phyloP scores from a whole-genome alignment of 2,113 vertebrate species.

The Tapirus terrestris region DNA sequence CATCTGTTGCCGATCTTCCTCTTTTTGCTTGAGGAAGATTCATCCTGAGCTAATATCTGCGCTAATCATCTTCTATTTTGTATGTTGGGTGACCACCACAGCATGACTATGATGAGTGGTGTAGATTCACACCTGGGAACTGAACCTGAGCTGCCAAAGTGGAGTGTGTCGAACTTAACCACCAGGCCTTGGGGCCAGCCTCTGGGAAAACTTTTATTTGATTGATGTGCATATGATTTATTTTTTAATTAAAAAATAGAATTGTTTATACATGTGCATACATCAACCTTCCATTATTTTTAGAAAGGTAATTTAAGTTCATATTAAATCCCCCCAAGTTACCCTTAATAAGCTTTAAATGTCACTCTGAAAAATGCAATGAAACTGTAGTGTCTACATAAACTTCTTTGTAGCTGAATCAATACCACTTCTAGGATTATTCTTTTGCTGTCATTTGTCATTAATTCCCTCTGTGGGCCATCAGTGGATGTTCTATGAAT shows the following conservation, averaged over 20 bases:
- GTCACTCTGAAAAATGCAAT: neutral
- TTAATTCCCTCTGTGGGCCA: neutral
- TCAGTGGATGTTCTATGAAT: neutral
- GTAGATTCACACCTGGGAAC: too few relatives aligned
- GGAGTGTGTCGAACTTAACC: too few relatives aligned
- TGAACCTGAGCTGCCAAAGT: too few relatives aligned
- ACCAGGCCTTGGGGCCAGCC: too few relatives aligned
- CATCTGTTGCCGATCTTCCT: too few relatives aligned
- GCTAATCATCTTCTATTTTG: too few relatives aligned
- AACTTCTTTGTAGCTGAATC: neutral
- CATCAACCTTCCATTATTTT: neutral
- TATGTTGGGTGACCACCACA: too few relatives aligned
- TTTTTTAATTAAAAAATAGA: neutral
- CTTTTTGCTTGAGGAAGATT: too few relatives aligned
- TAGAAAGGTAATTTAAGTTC: neutral
- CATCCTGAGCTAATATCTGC: too few relatives aligned
- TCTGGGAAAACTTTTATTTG: neutral
- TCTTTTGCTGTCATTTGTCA: constrained; percentile 12
- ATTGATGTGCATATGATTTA: neutral
- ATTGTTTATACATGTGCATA: neutral
- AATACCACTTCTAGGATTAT: neutral
- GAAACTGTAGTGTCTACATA: neutral
- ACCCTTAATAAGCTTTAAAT: constrained; percentile 17
- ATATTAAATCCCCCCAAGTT: neutral
- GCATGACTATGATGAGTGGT: too few relatives aligned